A percentile compares a stretch with the other conserved stretches of the same genome.
Conservation (phyloP, 2,888 invertebrate species). For the Hypselothyrea guttata region DNA sequence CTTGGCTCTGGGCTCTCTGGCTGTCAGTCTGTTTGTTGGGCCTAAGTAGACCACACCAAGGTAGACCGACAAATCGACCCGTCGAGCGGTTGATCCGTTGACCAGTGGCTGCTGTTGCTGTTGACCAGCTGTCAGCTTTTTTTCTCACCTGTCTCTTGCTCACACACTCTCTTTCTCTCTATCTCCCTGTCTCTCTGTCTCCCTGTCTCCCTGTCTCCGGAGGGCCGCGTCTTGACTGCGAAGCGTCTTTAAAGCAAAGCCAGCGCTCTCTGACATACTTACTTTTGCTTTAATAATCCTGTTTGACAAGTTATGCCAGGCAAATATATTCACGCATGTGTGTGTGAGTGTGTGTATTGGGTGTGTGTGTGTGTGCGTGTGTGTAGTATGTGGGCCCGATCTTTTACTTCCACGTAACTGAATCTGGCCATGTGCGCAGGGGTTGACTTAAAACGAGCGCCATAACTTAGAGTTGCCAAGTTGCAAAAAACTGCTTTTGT, state of each 20-base stretch:
- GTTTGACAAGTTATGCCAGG: constrained; percentile 77
- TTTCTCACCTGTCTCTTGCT: constrained; percentile 3
- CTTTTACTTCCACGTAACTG: constrained; percentile 67
- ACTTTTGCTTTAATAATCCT: constrained; percentile 76
- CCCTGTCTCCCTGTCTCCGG: constrained; percentile 10
- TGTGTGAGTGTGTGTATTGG: not conserved
- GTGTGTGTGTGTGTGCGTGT: not conserved
- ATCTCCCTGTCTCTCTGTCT: constrained; percentile 1
- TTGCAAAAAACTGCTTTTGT: not conserved
- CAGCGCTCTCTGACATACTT: constrained; percentile 70
- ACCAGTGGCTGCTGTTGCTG: constrained; percentile 9
- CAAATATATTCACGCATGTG: constrained; percentile 3
- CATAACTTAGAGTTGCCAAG: constrained; percentile 3
- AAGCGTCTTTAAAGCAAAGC: constrained; percentile 49
- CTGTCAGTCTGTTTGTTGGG: not conserved
- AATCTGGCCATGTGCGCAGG: constrained; percentile 49
- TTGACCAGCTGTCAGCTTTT: constrained; percentile 63
- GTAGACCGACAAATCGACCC: constrained; percentile 16
- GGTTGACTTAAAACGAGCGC: constrained; percentile 21
- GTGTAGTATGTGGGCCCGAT: constrained; percentile 28
- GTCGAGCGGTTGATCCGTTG: constrained; percentile 6
- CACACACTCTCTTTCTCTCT: not conserved
- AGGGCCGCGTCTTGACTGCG: constrained; percentile 36
- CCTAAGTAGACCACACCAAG: constrained; percentile 33
- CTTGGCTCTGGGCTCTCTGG: not conserved